phyloP scores from a whole-genome alignment of 2,888 invertebrate species.

The Lithosia quadra region DNA sequence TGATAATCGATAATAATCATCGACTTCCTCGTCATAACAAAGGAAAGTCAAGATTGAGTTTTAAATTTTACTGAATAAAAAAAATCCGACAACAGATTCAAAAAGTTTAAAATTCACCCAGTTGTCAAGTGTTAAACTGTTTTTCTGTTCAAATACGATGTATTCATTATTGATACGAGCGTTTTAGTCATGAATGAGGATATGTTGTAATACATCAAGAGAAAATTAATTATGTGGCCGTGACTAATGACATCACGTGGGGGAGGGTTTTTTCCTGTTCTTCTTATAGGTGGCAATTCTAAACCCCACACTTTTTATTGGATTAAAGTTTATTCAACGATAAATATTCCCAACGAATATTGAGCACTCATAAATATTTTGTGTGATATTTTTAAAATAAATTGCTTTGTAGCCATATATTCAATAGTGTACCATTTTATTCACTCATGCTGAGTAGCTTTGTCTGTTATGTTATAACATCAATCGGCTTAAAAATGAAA shows the following conservation, averaged over 20 bases:
- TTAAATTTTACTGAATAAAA: too few species aligned
- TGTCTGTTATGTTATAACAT: too few species aligned
- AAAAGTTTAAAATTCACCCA: too few species aligned
- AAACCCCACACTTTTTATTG: background rate
- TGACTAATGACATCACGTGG: conserved; percentile 3
- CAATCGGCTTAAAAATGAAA: too few species aligned
- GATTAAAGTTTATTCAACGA: background rate
- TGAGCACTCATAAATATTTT: background rate
- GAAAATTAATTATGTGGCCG: conserved; percentile 7
- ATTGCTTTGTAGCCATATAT: too few species aligned
- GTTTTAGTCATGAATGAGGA: background rate
- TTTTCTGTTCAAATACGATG: background rate
- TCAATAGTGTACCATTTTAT: too few species aligned
- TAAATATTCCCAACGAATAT: background rate
- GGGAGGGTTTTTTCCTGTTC: background rate
- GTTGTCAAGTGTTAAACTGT: background rate
- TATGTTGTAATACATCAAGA: conserved; percentile 7
- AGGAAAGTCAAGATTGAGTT: too few species aligned
- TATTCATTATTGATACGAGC: background rate
- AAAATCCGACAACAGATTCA: too few species aligned
- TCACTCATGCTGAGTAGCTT: too few species aligned
- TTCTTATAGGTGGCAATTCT: background rate
- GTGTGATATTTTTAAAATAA: too few species aligned
- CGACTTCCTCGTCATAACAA: too few species aligned
- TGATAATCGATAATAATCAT: too few species aligned